Conservation (phyloP, 2,888 invertebrate genomes). For the Drosophila quinaria region DNA sequence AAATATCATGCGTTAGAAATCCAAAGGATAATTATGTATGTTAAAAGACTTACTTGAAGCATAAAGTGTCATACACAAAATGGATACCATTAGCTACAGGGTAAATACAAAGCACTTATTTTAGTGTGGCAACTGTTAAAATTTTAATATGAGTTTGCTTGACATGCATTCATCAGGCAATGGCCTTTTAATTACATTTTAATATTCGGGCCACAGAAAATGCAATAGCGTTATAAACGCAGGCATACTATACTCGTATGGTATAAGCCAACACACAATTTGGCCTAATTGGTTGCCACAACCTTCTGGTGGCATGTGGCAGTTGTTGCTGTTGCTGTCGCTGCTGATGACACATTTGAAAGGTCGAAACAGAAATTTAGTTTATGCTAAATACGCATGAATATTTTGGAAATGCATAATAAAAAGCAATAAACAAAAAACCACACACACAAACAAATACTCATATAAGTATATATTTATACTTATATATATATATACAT, state of each 20-base stretch:
- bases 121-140: conserved; percentile 21
- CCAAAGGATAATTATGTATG: conserved; percentile 9
- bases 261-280: conserved; percentile 49
- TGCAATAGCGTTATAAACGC: conserved; percentile 50
- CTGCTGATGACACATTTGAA: conserved; percentile 55
- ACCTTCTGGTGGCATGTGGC: conserved; percentile 47
- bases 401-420: conserved; percentile 57
- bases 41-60: not conserved
- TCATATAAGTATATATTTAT: too few relatives aligned
- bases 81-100: not conserved
- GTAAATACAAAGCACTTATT: not conserved
- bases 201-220: conserved; percentile 52
- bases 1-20: conserved; percentile 1
- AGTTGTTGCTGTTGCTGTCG: conserved; percentile 26
- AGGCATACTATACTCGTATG: not conserved
- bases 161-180: conserved; percentile 33
- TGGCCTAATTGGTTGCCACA: conserved; percentile 70
- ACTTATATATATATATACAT: not conserved
- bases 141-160: conserved; percentile 8
- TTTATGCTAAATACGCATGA: conserved; percentile 60
- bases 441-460: not conserved
- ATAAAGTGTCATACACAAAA: not conserved
- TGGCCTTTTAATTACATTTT: conserved; percentile 70
- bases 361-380: conserved; percentile 47
- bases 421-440: conserved; percentile 40